A percentile compares a stretch with the other conserved stretches of the same genome.
Conservation (phyloP, 2,888 invertebrate species). For the Trachelus iudaicus region DNA sequence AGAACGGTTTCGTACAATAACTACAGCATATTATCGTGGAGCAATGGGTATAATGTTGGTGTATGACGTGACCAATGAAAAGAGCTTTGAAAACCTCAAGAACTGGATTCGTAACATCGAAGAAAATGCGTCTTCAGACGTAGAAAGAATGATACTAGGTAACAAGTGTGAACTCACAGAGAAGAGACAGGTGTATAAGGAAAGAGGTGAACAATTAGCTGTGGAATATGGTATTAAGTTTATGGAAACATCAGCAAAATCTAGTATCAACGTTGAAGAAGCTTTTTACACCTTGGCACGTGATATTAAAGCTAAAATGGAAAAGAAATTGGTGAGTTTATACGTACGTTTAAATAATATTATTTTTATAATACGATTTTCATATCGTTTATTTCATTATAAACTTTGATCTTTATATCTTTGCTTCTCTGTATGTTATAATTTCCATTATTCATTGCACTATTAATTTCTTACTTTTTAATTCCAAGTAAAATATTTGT, state of each 20-base stretch:
- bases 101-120: constrained; percentile 99
- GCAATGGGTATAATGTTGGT: constrained; percentile 99
- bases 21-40: constrained; percentile 99
- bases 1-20: constrained; percentile 98
- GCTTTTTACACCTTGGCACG: constrained; percentile 97
- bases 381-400: constrained; percentile 34
- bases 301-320: constrained; percentile 98
- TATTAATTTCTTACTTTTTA: constrained; percentile 35
- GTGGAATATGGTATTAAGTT: constrained; percentile 99
- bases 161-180: constrained; percentile 99
- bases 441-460: constrained; percentile 37
- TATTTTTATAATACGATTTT: constrained; percentile 42
- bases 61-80: constrained; percentile 99
- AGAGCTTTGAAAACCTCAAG: constrained; percentile 98
- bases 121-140: constrained; percentile 98
- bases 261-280: constrained; percentile 96
- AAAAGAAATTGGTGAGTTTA: constrained; percentile 91
- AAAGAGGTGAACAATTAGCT: constrained; percentile 96
- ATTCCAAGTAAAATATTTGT: constrained; percentile 13
- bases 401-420: constrained; percentile 38
- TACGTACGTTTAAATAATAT: constrained; percentile 32
- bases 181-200: constrained; percentile 93
- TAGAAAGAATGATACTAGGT: constrained; percentile 98
- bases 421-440: constrained; percentile 37
- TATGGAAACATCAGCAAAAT: constrained; percentile 99